Base-by-base conservation (phyloP, 2,113 vertebrate species). In the Montifringilla adamsi region DNA sequence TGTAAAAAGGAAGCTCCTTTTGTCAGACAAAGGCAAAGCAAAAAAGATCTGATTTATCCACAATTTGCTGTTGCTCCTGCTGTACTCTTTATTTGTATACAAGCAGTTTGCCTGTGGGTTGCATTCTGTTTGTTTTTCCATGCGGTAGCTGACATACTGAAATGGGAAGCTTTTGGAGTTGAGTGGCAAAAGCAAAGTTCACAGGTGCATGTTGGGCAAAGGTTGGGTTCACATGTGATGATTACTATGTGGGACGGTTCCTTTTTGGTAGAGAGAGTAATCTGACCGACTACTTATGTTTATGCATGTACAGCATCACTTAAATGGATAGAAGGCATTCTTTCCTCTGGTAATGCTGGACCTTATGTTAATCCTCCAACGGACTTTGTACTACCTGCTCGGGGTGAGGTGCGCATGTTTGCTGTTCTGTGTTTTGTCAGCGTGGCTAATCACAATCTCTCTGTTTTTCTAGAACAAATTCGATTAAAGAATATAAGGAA, bases 401-500 rank as follows among this genome's bases (percentile, higher is more conserved):
- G 4, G 18, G 59, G 18, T 86, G 59, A 85, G 9, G 3, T 23
- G 30, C 49, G 7, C 13, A 2, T 17, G 18, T 47, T 80, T 78
- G 24, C 53, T 15, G 0, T 49, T 87, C 33, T 55, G 66, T 3
- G 10, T 92, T 84, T 66, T 89, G 56, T 73, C 70, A 46, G 31
- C 39, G 33, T 76, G 44, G 16, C 74, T 92, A 81, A 89, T 80
- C 37, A 13, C 35, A 47, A 2, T 77, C 46, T 84, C 87, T 64
- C 59, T 55, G 16, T 82, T 97, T 91, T 94, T 58, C 31, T 93
- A 99, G 99, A 99, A 91, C 99, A 99, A 99, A 98, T 99, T 92
- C 99, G 99, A 62, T 97, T 99, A 97, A 99, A 99, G 97, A 99
- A 98, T 94, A 98, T 99, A 96, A 98, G 99, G 96, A 98, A 99